A percentile compares a stretch with the other conserved stretches of the same genome.
These are phyloP conservation scores for Planococcus citri DNA, from an alignment of 1,140 invertebrate genomes.

Conservation along the genomic window DNA sequence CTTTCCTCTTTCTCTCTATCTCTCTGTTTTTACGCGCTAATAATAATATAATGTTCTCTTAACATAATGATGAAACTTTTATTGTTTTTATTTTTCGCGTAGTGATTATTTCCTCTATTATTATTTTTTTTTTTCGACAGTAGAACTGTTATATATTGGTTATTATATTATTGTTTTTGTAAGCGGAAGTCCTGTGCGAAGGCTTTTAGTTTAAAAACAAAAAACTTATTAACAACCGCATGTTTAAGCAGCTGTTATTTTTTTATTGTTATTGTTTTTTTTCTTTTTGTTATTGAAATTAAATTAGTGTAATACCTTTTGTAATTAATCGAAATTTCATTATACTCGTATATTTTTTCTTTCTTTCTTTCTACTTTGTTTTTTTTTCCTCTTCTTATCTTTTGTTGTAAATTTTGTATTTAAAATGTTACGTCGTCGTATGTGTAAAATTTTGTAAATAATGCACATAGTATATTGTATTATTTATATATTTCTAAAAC, in stretches of 20 bases:
- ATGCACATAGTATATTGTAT: constrained; percentile 15
- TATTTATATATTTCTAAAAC: constrained; percentile 13
- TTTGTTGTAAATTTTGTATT: constrained; percentile 15
- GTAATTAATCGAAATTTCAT: constrained; percentile 11
- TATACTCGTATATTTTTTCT: constrained; percentile 9
- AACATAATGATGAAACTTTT: too few relatives aligned
- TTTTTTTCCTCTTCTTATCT: background rate
- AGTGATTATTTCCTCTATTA: too few relatives aligned
- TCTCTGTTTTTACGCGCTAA: background rate
- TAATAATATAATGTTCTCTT: too few relatives aligned
- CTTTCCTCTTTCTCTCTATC: background rate
- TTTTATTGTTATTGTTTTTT: constrained; percentile 19
- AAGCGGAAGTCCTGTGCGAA: background rate
- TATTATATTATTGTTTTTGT: background rate
- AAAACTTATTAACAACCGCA: constrained; percentile 7
- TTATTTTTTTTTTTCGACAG: background rate
- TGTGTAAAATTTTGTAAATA: constrained; percentile 11
- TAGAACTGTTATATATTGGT: background rate
- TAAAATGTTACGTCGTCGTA: background rate
- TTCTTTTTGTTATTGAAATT: constrained; percentile 2
- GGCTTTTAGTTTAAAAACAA: background rate
- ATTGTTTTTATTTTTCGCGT: background rate
- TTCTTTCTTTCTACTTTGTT: background rate
- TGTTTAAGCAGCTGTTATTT: constrained; percentile 15
- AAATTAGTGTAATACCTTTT: constrained; percentile 10